These are phyloP conservation scores for Poecilia gillii DNA, from an alignment of 2,797 vertebrate genomes.

Conservation along the genomic window DNA sequence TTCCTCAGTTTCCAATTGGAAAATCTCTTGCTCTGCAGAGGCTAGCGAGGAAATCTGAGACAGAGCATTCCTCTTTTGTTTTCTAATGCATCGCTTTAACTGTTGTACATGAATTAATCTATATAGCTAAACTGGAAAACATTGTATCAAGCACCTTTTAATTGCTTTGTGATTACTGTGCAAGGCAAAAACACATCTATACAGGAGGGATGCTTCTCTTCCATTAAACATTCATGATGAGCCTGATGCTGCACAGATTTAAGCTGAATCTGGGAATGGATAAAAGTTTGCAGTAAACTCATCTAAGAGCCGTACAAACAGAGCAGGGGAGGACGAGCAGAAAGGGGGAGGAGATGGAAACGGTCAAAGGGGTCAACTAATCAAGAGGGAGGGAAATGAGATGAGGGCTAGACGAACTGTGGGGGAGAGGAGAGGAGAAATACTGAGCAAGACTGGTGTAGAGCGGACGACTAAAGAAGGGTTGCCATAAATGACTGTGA, in stretches of 20 bases:
- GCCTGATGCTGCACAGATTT: constrained; percentile 40
- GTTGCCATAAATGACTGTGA: constrained; percentile 80
- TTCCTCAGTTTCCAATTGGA: constrained; percentile 55
- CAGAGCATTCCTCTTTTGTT: constrained; percentile 26
- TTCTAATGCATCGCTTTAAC: constrained; percentile 32
- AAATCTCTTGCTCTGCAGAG: constrained; percentile 42
- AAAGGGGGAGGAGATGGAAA: constrained; percentile 31
- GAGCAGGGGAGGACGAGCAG: constrained; percentile 34
- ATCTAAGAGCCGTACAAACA: constrained; percentile 75
- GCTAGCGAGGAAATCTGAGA: constrained; percentile 13
- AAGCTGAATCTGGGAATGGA: constrained; percentile 56
- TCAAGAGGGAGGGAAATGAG: constrained; percentile 75
- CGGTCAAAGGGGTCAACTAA: constrained; percentile 75
- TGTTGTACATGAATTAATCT: constrained; percentile 62
- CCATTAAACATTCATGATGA: constrained; percentile 46
- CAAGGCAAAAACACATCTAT: constrained; percentile 45
- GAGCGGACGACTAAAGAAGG: constrained; percentile 64
- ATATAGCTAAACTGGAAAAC: constrained; percentile 41
- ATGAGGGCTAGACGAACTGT: constrained; percentile 47
- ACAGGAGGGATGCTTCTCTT: constrained; percentile 36
- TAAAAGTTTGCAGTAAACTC: constrained; percentile 77
- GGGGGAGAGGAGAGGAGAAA: constrained; percentile 12
- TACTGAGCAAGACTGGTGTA: constrained; percentile 71
- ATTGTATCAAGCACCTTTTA: constrained; percentile 31
- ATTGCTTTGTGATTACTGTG: constrained; percentile 43